phyloP scores from a whole-genome alignment of 2,113 vertebrate species.

The Kryptolebias marmoratus region DNA sequence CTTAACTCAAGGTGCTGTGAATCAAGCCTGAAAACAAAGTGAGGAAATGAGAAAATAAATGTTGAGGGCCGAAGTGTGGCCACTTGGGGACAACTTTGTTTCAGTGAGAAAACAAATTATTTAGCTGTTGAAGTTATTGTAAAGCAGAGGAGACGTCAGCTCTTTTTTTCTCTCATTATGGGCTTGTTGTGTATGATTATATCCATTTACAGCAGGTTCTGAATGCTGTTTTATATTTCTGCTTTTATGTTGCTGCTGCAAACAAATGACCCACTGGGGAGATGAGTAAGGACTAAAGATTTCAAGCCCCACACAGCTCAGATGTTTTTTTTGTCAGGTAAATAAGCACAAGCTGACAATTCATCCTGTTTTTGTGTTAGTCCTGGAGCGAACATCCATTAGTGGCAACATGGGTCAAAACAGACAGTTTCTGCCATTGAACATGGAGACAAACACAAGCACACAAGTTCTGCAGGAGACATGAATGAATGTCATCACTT shows the following conservation, averaged over 20 bases:
- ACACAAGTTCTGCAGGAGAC: not conserved
- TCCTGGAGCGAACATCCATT: constrained; percentile 1
- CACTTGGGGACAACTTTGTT: constrained; percentile 27
- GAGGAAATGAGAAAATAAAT: constrained; percentile 17
- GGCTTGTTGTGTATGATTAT: constrained; percentile 9
- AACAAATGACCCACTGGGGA: constrained; percentile 5
- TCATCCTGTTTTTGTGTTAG: not conserved
- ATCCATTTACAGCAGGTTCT: constrained; percentile 12
- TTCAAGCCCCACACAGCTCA: not conserved
- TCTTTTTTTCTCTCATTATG: constrained; percentile 24
- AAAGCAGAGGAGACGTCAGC: constrained; percentile 20
- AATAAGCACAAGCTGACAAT: constrained; percentile 11
- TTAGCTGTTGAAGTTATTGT: constrained; percentile 11
- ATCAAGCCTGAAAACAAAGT: constrained; percentile 15
- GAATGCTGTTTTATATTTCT: not conserved
- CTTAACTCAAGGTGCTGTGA: not conserved
- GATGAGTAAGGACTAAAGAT: not conserved
- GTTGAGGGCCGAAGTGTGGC: not conserved
- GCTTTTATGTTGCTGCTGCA: not conserved
- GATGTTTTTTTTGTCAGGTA: constrained; percentile 1
- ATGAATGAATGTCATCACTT: not conserved
- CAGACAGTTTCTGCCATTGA: not conserved
- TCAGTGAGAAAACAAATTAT: constrained; percentile 13
- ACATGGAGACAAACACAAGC: not conserved
- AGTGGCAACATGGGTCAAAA: not conserved